Evolutionary conservation across 2,888 invertebrate species (phyloP).

Genomic region (Neoascia interrupta): DNA sequence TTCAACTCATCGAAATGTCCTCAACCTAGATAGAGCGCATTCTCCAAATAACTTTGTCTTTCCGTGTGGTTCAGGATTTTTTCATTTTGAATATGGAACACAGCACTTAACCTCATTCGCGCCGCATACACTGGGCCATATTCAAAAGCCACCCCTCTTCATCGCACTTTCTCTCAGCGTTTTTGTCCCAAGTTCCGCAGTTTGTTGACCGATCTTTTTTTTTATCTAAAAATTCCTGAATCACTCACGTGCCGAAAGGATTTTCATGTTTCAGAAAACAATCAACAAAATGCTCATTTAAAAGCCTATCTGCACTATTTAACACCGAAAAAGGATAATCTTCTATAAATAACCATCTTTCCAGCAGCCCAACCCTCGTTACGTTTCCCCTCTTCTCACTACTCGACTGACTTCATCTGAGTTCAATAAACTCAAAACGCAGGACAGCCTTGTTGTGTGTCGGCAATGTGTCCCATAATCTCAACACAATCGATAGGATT

Average conservation of each 20-base stretch:
- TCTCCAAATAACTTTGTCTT: slow-evolving; percentile 10
- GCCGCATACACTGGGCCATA: too few relatives aligned
- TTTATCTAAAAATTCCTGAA: slow-evolving; percentile 10
- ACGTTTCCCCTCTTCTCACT: slow-evolving; percentile 5
- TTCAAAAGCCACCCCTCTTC: too few relatives aligned
- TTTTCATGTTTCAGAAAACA: neutral
- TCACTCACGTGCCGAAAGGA: slow-evolving; percentile 8
- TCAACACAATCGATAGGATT: slow-evolving; percentile 63
- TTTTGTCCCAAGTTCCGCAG: too few relatives aligned
- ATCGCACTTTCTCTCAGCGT: too few relatives aligned
- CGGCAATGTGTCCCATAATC: slow-evolving; percentile 34
- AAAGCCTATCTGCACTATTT: slow-evolving; percentile 46
- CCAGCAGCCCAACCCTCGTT: neutral
- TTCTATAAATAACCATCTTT: slow-evolving; percentile 44
- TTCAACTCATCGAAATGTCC: slow-evolving; percentile 24
- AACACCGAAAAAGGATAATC: slow-evolving; percentile 46
- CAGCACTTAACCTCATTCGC: neutral
- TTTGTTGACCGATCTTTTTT: too few relatives aligned
- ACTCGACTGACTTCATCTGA: slow-evolving; percentile 8
- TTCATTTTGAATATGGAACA: slow-evolving; percentile 37
- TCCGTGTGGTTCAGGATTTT: neutral
- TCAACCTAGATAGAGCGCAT: slow-evolving; percentile 28
- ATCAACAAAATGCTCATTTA: slow-evolving; percentile 20
- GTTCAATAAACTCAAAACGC: slow-evolving; percentile 62
- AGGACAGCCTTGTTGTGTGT: slow-evolving; percentile 23